Conservation (phyloP, 2,113 vertebrate species). For the Alethe diademata region DNA sequence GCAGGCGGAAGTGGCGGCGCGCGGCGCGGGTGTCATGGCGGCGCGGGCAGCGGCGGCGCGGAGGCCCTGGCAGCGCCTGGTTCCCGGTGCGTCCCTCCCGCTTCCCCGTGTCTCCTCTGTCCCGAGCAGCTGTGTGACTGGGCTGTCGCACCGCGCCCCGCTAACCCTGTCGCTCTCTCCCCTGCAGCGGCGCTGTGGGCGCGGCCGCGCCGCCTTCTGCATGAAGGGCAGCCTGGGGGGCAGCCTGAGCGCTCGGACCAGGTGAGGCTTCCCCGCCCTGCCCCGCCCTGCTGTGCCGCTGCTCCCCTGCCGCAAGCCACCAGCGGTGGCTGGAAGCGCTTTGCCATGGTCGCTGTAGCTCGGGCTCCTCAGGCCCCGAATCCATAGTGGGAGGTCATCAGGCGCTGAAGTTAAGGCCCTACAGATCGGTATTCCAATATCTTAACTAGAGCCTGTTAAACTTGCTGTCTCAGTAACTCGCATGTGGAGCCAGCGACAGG, state of each 20-base stretch:
- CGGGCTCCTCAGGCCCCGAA: rapidly evolving
- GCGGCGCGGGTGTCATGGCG: rapidly evolving
- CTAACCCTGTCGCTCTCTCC: neutral
- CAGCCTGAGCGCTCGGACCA: neutral
- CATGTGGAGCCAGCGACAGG: rapidly evolving
- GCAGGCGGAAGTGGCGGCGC: rapidly evolving
- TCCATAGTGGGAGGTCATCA: rapidly evolving
- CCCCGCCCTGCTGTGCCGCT: neutral
- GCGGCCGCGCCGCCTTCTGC: neutral
- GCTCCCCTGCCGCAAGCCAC: rapidly evolving
- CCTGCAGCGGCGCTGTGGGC: neutral
- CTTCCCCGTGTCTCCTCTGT: rapidly evolving
- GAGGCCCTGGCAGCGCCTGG: rapidly evolving
- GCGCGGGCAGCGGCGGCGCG: rapidly evolving
- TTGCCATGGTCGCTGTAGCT: rapidly evolving
- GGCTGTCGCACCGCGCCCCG: rapidly evolving
- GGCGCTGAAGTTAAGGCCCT: rapidly evolving
- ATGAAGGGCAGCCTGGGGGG: neutral
- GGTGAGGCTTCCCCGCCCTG: neutral
- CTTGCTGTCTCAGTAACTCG: rapidly evolving
- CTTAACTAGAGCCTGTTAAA: neutral
- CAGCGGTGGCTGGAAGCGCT: rapidly evolving
- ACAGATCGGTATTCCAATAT: rapidly evolving
- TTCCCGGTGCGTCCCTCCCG: neutral
- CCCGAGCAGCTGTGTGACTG: rapidly evolving